Conservation (phyloP, 2,888 invertebrate species). For the Zeuzera pyrina region DNA sequence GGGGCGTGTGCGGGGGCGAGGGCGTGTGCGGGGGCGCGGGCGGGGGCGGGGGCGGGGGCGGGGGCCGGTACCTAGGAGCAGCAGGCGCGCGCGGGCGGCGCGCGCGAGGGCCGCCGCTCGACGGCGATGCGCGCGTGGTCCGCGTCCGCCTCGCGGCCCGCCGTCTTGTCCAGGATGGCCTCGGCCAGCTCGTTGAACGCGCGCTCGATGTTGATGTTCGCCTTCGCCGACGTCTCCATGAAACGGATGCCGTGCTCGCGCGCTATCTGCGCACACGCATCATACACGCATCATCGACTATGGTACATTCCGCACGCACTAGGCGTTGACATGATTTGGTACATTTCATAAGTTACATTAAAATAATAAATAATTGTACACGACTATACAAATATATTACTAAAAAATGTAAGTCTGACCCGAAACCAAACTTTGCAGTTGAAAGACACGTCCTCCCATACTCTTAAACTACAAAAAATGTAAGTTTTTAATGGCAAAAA, state of each 20-base stretch:
- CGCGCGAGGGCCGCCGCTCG: slow-evolving; percentile 79
- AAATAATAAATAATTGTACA: too few species aligned
- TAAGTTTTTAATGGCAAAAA: too few species aligned
- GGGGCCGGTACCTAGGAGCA: slow-evolving; percentile 38
- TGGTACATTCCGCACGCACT: too few species aligned
- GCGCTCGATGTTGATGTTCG: slow-evolving; percentile 96
- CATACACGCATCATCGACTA: too few species aligned
- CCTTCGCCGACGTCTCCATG: slow-evolving; percentile 98
- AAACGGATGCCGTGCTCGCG: slow-evolving; percentile 96
- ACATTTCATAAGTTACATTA: too few species aligned
- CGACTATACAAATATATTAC: too few species aligned
- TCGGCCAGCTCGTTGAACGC: slow-evolving; percentile 96
- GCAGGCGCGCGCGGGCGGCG: slow-evolving; percentile 72
- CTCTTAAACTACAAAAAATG: too few species aligned
- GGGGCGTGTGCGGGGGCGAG: not conserved
- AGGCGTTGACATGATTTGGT: too few species aligned
- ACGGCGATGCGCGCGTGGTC: slow-evolving; percentile 72
- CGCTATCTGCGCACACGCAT: slow-evolving; percentile 82
- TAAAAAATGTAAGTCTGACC: too few species aligned
- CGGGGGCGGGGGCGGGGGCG: slow-evolving; percentile 1
- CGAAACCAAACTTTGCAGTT: too few species aligned
- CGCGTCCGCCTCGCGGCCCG: slow-evolving; percentile 84
- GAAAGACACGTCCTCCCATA: too few species aligned
- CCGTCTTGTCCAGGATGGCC: slow-evolving; percentile 94
- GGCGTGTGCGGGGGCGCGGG: not conserved